These are phyloP conservation scores for Lithophane semibrunnea DNA, from an alignment of 2,888 invertebrate species.

Conservation along the genomic window DNA sequence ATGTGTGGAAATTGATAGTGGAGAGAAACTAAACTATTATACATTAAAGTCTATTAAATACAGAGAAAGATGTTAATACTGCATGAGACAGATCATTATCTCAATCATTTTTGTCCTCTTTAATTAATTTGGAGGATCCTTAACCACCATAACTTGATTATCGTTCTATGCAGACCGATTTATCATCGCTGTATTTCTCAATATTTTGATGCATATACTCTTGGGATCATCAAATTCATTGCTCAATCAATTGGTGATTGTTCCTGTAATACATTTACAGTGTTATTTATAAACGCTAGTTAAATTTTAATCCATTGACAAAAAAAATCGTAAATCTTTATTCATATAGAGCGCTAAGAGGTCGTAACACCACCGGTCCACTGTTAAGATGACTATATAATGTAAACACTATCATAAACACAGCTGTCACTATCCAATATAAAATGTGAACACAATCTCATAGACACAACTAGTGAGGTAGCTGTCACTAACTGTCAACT, in stretches of 20 bases:
- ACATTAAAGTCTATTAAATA: neutral
- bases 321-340: too few relatives aligned
- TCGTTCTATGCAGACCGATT: neutral
- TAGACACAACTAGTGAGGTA: too few relatives aligned
- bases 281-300: too few relatives aligned
- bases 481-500: neutral
- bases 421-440: too few relatives aligned
- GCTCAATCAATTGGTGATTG: neutral
- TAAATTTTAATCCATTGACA: too few relatives aligned
- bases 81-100: neutral
- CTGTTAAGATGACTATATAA: too few relatives aligned
- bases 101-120: neutral
- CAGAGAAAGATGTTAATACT: neutral
- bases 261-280: neutral
- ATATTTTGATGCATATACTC: neutral
- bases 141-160: neutral
- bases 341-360: too few relatives aligned
- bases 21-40: neutral
- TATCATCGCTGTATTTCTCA: neutral
- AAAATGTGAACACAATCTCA: neutral
- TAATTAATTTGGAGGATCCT: neutral
- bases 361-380: too few relatives aligned
- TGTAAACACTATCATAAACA: neutral
- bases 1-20: conserved; percentile 25
- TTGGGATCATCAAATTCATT: neutral